These are phyloP conservation scores for Leucoma salicis DNA, from an alignment of 2,888 invertebrate species.

Conservation along the genomic window DNA sequence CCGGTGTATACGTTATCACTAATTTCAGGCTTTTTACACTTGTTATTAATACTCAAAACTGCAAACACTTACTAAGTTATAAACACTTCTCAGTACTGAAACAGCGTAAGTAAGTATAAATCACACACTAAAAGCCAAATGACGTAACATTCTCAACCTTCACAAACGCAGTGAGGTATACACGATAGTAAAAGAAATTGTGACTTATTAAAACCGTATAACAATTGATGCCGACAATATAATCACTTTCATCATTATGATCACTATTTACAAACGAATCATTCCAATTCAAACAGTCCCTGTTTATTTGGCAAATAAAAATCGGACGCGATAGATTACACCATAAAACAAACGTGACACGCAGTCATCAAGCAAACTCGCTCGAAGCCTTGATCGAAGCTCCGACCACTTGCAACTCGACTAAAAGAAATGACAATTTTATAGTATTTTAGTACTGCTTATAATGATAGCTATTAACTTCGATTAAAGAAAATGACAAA, in stretches of 20 bases:
- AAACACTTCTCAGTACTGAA: slow-evolving; percentile 56
- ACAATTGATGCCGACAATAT: slow-evolving; percentile 34
- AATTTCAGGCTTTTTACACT: slow-evolving; percentile 54
- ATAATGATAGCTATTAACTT: too few species aligned
- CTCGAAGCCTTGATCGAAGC: too few species aligned
- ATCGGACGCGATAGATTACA: slow-evolving; percentile 65
- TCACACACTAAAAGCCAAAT: slow-evolving; percentile 75
- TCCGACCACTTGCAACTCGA: background rate
- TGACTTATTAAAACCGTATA: slow-evolving; percentile 32
- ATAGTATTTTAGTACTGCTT: too few species aligned
- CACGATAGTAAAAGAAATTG: slow-evolving; percentile 55
- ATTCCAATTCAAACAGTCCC: slow-evolving; percentile 39
- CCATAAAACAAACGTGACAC: slow-evolving; percentile 79
- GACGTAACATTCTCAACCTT: slow-evolving; percentile 83
- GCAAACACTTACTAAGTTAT: slow-evolving; percentile 44
- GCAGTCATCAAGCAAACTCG: slow-evolving; percentile 78
- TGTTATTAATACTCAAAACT: slow-evolving; percentile 45
- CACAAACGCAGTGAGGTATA: slow-evolving; percentile 76
- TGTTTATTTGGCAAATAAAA: slow-evolving; percentile 52
- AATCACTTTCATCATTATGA: slow-evolving; percentile 36
- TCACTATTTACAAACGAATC: slow-evolving; percentile 47
- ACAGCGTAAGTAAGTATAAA: slow-evolving; percentile 63
- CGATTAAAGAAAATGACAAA: too few species aligned
- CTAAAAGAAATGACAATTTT: background rate
- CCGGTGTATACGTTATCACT: slow-evolving; percentile 65